A percentile compares a stretch with the other conserved stretches of the same genome.
These are phyloP conservation scores for Eilema caniola DNA, from an alignment of 2,888 invertebrate species.

Conservation along the genomic window DNA sequence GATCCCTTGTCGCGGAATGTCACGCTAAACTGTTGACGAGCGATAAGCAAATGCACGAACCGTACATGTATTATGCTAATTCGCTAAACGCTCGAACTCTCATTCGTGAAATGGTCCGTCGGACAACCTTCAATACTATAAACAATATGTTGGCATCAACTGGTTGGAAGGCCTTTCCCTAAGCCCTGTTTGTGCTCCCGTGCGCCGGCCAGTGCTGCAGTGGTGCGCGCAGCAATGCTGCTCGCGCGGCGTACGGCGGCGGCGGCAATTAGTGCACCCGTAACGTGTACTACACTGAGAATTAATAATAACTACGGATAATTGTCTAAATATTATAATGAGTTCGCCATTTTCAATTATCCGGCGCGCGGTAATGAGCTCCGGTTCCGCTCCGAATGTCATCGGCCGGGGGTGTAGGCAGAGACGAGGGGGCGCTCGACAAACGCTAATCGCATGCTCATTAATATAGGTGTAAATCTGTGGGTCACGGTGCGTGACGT, in stretches of 20 bases:
- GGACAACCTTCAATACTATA: background rate
- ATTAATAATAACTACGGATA: conserved; percentile 62
- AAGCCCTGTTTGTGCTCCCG: too few species aligned
- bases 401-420: too few species aligned
- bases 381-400: conserved; percentile 48
- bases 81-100: background rate
- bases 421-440: background rate
- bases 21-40: background rate
- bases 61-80: background rate
- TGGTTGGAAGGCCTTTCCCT: background rate
- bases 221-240: background rate
- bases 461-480: conserved; percentile 10
- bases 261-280: conserved; percentile 51
- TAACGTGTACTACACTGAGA: conserved; percentile 45
- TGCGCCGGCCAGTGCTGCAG: too few species aligned
- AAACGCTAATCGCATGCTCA: conserved; percentile 1
- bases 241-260: conserved; percentile 23
- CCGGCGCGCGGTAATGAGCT: conserved; percentile 62
- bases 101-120: background rate
- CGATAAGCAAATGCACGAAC: background rate
- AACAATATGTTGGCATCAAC: too few species aligned
- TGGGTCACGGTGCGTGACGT: conserved; percentile 7
- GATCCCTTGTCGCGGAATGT: background rate
- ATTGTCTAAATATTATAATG: conserved; percentile 71
- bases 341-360: conserved; percentile 68